A percentile compares a stretch with the other conserved stretches of the same genome.
Conservation (phyloP, 1,140 invertebrate genomes). For the Triops cancriformis region DNA sequence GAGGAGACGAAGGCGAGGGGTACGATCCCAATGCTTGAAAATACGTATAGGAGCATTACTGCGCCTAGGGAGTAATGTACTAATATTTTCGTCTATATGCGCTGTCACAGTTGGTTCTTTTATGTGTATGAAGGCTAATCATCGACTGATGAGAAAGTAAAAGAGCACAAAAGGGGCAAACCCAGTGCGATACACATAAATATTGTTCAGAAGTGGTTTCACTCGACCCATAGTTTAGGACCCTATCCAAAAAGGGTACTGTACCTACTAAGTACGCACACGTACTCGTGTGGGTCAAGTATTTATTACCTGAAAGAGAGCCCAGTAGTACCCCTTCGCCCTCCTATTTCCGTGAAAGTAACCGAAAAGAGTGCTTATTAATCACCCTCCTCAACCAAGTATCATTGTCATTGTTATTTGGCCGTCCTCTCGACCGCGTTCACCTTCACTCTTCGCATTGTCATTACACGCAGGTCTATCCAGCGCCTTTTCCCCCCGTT, state of each 20-base stretch:
- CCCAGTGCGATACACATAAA: not conserved
- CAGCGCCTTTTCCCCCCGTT: not conserved
- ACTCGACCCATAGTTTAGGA: too few species aligned
- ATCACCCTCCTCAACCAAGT: not conserved
- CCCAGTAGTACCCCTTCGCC: too few species aligned
- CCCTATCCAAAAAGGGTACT: too few species aligned
- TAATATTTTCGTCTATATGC: not conserved
- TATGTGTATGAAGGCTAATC: not conserved
- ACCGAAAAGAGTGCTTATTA: not conserved
- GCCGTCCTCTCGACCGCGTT: not conserved
- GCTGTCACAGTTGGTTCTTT: not conserved
- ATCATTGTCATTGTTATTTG: conserved; percentile 2
- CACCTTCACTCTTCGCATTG: not conserved
- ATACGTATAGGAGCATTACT: too few species aligned
- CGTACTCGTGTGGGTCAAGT: not conserved
- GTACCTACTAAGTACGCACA: too few species aligned
- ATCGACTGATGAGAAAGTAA: not conserved
- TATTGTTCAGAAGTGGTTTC: too few species aligned
- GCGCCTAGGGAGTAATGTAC: too few species aligned
- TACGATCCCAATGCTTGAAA: too few species aligned
- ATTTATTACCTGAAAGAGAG: not conserved
- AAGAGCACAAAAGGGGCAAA: not conserved
- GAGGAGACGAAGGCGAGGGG: too few species aligned
- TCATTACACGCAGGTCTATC: not conserved
- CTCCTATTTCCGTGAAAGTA: too few species aligned